Evolutionary conservation across 2,797 vertebrate genomes (phyloP), one percentile per base, ranked within the genome.

Genomic region (Typhlichthys eigenmanni): DNA sequence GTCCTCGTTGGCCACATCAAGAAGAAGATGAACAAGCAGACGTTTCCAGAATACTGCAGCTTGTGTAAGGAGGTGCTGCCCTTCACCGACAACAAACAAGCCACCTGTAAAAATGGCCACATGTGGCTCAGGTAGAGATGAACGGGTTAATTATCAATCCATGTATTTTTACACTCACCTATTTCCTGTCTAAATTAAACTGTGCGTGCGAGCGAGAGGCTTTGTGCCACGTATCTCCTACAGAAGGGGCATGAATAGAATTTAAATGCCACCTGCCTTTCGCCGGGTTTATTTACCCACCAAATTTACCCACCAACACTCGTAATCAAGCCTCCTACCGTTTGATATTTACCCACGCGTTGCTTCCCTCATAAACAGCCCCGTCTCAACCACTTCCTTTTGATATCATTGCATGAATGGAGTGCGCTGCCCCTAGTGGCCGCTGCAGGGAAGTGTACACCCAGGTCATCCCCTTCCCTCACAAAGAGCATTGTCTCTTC

Each of bases 21-120:
- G 79, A 98, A 98, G 81, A 98, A 99, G 87, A 94, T 98, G 93
- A 94, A 96, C 91, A 98, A 98, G 79, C 97, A 98, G 88, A 96
- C 92, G 0, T 99, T 98, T 80, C 91, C 92, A 0, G 97, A 99
- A 90, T 92, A 93, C 86, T 98, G 97, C 83, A 95, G 92, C 56
- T 66, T 99, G 83, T 99, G 97, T 78, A 95, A 95, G 67, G 95
- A 94, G 69, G 85, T 95, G 77, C 78, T 99, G 82, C 96, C 97
- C 0, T 99, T 98, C 90, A 94, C 91, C 0, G 93, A 98, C 78
- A 92, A 92, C 82, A 96, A 93, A 24, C 93, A 94, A 74, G 92
- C 95, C 0, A 80, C 90, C 34, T 99, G 97, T 78, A 83, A 93
- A 85, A 98, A 96, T 0, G 96, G 97, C 53, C 97, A 99, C 88